Evolutionary conservation across 2,888 invertebrate species (phyloP), one percentile per base, ranked within the genome.

Genomic region (Muschampia plurimacula): DNA sequence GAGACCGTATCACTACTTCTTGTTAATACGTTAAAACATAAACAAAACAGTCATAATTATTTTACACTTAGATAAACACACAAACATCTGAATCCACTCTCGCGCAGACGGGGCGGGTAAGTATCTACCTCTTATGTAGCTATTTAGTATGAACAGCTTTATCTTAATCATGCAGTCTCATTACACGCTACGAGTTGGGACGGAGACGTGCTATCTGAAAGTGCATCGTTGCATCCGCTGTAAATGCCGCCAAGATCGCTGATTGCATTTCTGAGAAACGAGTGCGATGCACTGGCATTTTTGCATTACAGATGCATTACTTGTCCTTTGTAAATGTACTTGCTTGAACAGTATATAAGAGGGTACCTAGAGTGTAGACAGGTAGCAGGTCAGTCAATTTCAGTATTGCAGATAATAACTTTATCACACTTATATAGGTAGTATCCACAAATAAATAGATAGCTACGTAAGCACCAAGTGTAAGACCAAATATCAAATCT

Each of bases 191-290:
- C 36, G 77, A 55, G 55, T 22, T 55, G 55, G 55, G 55, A 28
- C 76, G 71, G 75, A 67, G 69, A 70, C 69, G 73, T 77, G 79
- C 81, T 89, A 90, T 91, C 92, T 84, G 81, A 79, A 82, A 87
- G 87, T 86, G 85, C 89, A 90, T 90, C 89, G 84, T 83, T 87
- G 87, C 88, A 88, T 91, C 84, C 86, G 84, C 77, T 77, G 83
- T 88, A 86, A 90, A 83, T 85, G 85, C 87, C 82, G 80, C 77
- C 81, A 75, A 90, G 92, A 92, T 93, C 80, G 74, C 82, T 86
- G 93, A 92, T 79, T 89, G 87, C 86, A 84, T 77, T 93, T 93
- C 93, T 88, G 69, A 86, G 93, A 92, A 93, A 74, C 80, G 74
- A 85, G 85, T 84, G 83, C 86, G 84, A 77, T 86, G 88, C 83